A percentile compares a stretch with the other conserved stretches of the same genome.
These are phyloP conservation scores for Loripinus fragilis DNA, from an alignment of 2,888 invertebrate species.

Conservation along the genomic window DNA sequence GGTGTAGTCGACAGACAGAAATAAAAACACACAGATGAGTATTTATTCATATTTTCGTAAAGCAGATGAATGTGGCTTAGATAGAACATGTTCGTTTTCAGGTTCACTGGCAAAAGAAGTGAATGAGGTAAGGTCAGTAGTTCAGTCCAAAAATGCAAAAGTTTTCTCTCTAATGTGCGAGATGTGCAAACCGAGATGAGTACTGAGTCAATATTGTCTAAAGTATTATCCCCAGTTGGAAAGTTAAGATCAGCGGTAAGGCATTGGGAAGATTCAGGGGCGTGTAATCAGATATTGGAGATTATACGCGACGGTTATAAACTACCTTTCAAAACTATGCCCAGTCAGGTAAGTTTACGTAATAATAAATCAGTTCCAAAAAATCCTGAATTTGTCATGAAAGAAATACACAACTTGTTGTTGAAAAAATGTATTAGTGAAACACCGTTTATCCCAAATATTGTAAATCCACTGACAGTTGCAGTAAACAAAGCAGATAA, in stretches of 20 bases:
- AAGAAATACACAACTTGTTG: constrained; percentile 35
- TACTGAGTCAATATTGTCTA: neutral
- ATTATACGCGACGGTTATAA: constrained; percentile 35
- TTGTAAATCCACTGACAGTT: constrained; percentile 27
- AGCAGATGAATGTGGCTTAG: neutral
- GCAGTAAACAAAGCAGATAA: constrained; percentile 21
- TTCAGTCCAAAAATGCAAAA: too few species aligned
- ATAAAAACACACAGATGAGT: neutral
- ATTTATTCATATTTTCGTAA: neutral
- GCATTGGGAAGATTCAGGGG: neutral
- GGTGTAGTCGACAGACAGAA: neutral
- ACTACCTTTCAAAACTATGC: constrained; percentile 27
- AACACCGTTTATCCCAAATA: neutral
- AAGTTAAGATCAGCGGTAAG: neutral
- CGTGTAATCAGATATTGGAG: neutral
- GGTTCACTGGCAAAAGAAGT: too few species aligned
- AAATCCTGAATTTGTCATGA: constrained; percentile 20
- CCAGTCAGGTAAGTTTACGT: neutral
- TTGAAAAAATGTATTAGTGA: constrained; percentile 31
- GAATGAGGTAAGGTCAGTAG: too few species aligned
- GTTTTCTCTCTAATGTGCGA: neutral
- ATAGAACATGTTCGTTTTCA: neutral
- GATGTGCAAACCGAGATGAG: neutral
- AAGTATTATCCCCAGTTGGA: neutral
- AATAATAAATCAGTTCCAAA: constrained; percentile 42